phyloP scores from a whole-genome alignment of 1,140 invertebrate genomes.

The Heliconius eleuchia region DNA sequence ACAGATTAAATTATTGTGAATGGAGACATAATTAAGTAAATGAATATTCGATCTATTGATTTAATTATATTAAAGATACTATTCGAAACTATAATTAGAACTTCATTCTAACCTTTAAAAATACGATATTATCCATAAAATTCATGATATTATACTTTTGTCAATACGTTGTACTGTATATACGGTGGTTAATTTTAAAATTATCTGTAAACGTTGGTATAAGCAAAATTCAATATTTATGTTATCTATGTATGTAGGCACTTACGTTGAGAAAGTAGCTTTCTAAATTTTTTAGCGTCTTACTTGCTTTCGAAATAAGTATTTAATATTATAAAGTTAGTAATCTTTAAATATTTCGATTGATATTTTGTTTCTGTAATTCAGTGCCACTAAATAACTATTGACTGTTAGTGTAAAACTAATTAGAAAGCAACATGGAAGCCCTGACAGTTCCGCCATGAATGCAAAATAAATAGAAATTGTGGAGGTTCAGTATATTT shows the following conservation, averaged over 20 bases:
- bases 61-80: too few species aligned
- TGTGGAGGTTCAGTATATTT: constrained; percentile 61
- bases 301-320: constrained; percentile 43
- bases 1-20: too few species aligned
- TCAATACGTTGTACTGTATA: neutral
- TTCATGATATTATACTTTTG: neutral
- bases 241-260: constrained; percentile 38
- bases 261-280: constrained; percentile 71
- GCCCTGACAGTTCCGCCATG: constrained; percentile 82
- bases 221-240: constrained; percentile 22
- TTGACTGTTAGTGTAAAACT: constrained; percentile 40
- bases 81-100: too few species aligned
- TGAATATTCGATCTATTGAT: too few species aligned
- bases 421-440: constrained; percentile 82
- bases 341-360: constrained; percentile 16
- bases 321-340: constrained; percentile 33
- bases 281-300: constrained; percentile 69
- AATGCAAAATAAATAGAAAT: constrained; percentile 82
- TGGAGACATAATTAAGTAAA: too few species aligned
- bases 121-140: too few species aligned
- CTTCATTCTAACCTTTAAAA: too few species aligned
- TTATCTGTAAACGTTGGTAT: neutral
- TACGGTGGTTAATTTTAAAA: neutral
- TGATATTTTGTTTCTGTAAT: constrained; percentile 15
- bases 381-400: constrained; percentile 21